A percentile compares a stretch with the other conserved stretches of the same genome.
phyloP scores from a whole-genome alignment of 2,113 vertebrate genomes.

The Melanotaenia duboulayi region DNA sequence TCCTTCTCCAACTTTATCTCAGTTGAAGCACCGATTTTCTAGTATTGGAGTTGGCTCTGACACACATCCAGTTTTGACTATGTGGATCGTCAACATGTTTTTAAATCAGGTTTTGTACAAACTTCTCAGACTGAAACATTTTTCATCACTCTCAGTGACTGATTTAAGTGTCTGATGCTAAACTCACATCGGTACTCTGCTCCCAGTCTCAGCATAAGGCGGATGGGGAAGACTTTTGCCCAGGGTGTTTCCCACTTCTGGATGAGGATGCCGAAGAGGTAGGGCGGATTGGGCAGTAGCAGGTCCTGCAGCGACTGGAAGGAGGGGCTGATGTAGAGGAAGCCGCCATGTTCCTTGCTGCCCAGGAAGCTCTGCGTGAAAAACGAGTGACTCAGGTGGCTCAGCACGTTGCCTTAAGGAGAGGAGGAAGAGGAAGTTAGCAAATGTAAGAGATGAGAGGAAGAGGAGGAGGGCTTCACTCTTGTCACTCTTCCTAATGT shows the following conservation, averaged over 20 bases:
- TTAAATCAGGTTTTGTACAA: too few species aligned
- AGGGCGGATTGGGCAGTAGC: constrained; percentile 93
- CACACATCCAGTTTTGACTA: too few species aligned
- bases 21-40: too few species aligned
- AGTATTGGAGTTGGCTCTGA: too few species aligned
- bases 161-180: too few species aligned
- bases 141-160: too few species aligned
- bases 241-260: constrained; percentile 99
- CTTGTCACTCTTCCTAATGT: constrained; percentile 7
- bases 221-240: constrained; percentile 98
- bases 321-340: constrained; percentile 93
- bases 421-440: neutral
- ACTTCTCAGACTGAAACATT: too few species aligned
- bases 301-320: constrained; percentile 97
- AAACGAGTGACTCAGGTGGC: constrained; percentile 97
- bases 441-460: neutral
- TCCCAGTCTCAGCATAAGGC: constrained; percentile 96
- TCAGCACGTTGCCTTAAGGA: constrained; percentile 89
- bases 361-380: constrained; percentile 97
- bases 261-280: constrained; percentile 95
- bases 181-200: constrained; percentile 97
- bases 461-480: neutral
- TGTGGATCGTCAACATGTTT: too few species aligned
- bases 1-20: too few species aligned
- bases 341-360: constrained; percentile 96